Evolutionary conservation across 2,113 vertebrate genomes (phyloP).

Genomic region (Spea bombifrons): DNA sequence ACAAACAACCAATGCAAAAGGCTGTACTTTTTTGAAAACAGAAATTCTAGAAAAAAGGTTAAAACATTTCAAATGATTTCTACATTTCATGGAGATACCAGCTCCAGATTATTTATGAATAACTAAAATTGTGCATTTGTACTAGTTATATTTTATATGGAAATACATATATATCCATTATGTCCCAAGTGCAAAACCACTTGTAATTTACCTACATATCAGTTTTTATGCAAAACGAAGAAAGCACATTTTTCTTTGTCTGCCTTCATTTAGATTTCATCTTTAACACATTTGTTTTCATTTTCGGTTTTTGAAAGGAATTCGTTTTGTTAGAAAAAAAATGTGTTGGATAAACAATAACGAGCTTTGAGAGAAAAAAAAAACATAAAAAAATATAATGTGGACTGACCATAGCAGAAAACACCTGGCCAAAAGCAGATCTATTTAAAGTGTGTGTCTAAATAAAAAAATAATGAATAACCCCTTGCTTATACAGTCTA

Average conservation of each 20-base stretch:
- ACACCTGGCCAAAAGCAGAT: not conserved
- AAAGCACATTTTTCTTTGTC: not conserved
- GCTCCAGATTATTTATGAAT: no score
- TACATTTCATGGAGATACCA: no score
- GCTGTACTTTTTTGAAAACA: no score
- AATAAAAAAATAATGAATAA: no score
- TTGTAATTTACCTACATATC: not conserved
- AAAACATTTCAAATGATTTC: no score
- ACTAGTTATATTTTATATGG: not conserved
- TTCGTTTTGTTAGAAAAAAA: not conserved
- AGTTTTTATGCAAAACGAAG: not conserved
- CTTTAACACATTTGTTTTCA: conserved; percentile 1
- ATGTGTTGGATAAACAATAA: not conserved
- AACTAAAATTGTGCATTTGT: not conserved
- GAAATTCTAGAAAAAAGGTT: no score
- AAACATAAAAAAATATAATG: not conserved
- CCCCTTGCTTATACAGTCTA: no score
- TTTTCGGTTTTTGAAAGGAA: not conserved
- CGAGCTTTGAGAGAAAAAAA: not conserved
- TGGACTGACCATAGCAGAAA: not conserved
- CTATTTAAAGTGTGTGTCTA: not conserved
- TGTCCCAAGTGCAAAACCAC: not conserved
- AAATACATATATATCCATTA: not conserved
- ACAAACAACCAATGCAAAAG: no score
- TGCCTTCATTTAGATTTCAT: not conserved